A percentile compares a stretch with the other conserved stretches of the same genome.
Conservation (phyloP, 2,113 vertebrate genomes). For the Xenus cinereus region DNA sequence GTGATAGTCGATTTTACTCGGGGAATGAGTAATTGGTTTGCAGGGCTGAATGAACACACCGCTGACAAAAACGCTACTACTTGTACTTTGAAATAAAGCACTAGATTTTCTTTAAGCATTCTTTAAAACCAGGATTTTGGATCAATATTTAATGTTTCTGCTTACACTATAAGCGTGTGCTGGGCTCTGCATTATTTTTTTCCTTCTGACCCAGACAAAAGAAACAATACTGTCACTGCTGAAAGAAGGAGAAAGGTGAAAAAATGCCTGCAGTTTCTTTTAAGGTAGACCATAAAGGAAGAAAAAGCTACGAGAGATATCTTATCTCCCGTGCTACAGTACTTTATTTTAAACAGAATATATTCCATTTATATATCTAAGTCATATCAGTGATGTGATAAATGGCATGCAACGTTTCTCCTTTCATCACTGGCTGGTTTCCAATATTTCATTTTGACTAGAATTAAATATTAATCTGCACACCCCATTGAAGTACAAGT, state of each 20-base stretch:
- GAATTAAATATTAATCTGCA: background rate
- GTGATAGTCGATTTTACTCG: background rate
- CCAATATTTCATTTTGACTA: background rate
- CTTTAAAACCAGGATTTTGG: background rate
- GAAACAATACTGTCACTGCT: background rate
- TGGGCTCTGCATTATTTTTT: background rate
- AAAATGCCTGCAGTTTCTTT: background rate
- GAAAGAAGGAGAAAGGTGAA: background rate
- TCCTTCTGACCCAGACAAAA: background rate
- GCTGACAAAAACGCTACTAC: background rate
- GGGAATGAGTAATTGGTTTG: background rate
- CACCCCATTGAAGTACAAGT: background rate
- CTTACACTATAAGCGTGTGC: background rate
- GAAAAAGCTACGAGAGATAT: background rate
- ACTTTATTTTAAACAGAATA: background rate
- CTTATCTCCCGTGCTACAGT: background rate
- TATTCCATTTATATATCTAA: background rate
- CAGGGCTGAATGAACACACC: background rate
- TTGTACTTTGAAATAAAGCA: background rate
- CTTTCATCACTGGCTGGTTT: background rate
- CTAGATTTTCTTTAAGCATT: background rate
- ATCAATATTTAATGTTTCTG: slow-evolving; percentile 10
- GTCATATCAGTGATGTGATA: background rate
- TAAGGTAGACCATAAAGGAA: background rate
- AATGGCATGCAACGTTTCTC: background rate